Evolutionary conservation across 1,140 invertebrate species (phyloP).

Genomic region (Papilio xuthus): DNA sequence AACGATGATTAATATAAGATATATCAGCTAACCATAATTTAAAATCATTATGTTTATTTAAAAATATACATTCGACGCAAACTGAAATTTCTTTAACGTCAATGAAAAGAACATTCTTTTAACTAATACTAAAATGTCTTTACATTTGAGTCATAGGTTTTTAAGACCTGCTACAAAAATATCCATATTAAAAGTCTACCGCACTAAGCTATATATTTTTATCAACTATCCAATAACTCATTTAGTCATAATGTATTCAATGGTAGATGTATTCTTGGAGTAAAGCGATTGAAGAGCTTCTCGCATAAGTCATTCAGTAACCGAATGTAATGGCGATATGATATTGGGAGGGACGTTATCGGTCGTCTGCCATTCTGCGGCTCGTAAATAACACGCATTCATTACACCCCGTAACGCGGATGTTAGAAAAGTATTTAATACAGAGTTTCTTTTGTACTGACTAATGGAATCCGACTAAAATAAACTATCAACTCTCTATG

Average conservation of each 20-base stretch:
- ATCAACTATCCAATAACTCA: slow-evolving; percentile 23
- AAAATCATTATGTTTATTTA: no score
- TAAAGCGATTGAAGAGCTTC: slow-evolving; percentile 33
- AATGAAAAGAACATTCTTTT: no score
- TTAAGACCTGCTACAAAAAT: neutral
- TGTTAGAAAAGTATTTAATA: slow-evolving; percentile 72
- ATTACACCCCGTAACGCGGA: slow-evolving; percentile 60
- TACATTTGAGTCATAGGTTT: neutral
- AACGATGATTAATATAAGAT: neutral
- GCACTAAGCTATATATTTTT: neutral
- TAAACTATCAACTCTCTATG: neutral
- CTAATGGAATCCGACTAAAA: slow-evolving; percentile 55
- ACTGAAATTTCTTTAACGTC: no score
- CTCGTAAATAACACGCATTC: slow-evolving; percentile 74
- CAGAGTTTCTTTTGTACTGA: slow-evolving; percentile 52
- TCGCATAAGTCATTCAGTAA: slow-evolving; percentile 65
- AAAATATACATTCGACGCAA: no score
- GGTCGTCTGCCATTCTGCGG: slow-evolving; percentile 66
- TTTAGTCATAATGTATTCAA: slow-evolving; percentile 25
- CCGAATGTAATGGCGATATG: slow-evolving; percentile 73
- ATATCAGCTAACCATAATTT: neutral
- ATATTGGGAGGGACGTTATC: slow-evolving; percentile 74
- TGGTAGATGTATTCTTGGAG: slow-evolving; percentile 26
- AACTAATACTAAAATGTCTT: neutral
- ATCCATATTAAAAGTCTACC: neutral